phyloP scores from a whole-genome alignment of 1,140 invertebrate genomes.

The Heterodera carotae region DNA sequence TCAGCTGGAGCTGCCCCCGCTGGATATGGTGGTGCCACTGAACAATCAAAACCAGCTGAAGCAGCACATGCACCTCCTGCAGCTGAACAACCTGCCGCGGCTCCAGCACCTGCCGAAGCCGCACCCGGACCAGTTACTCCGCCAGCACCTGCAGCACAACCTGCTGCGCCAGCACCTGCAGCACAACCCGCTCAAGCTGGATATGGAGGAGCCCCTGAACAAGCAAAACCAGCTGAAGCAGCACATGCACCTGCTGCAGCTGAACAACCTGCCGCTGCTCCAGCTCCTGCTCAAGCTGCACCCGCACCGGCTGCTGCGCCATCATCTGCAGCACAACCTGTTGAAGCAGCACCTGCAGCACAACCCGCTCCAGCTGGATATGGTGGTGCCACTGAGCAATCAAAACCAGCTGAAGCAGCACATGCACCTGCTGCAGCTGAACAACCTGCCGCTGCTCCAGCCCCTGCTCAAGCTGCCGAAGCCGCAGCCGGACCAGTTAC shows the following conservation, averaged over 20 bases:
- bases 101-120: constrained; percentile 27
- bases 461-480: background rate
- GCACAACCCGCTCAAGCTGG: constrained; percentile 30
- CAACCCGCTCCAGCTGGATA: constrained; percentile 32
- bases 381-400: too few relatives aligned
- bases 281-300: constrained; percentile 20
- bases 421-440: background rate
- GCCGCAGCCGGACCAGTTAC: too few relatives aligned
- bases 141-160: constrained; percentile 22
- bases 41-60: background rate
- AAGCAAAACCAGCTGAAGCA: constrained; percentile 10
- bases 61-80: background rate
- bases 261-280: constrained; percentile 8
- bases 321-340: constrained; percentile 11
- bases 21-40: constrained; percentile 10
- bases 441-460: background rate
- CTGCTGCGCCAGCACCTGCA: constrained; percentile 28
- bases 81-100: constrained; percentile 7
- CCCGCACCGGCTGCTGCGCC: background rate
- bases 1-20: constrained; percentile 1
- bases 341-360: constrained; percentile 26
- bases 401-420: background rate
- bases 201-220: constrained; percentile 20
- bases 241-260: too few relatives aligned
- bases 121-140: constrained; percentile 30